A percentile compares a stretch with the other conserved stretches of the same genome.
Conservation (phyloP, 2,113 vertebrate species). For the Ochotona princeps region DNA sequence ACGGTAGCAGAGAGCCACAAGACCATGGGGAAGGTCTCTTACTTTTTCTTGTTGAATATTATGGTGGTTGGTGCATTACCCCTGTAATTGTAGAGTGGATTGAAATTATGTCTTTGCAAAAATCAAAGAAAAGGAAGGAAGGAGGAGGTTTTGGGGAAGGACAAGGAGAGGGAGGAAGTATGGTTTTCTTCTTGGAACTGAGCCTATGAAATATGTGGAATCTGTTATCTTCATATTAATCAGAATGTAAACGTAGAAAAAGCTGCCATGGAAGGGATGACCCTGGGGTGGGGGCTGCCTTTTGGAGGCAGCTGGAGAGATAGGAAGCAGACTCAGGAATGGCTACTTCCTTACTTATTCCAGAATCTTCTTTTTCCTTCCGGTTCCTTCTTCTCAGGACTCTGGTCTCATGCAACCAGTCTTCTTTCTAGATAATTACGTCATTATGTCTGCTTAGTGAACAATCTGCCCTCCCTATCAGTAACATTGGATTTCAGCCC, state of each 20-base stretch:
- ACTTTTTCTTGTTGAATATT: no score
- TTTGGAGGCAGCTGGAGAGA: not conserved
- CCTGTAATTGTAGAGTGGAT: no score
- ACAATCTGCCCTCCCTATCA: not conserved
- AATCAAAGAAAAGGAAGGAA: no score
- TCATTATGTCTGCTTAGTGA: constrained; percentile 2
- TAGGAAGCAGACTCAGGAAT: not conserved
- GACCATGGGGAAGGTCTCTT: no score
- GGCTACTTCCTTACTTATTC: not conserved
- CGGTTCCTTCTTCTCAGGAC: not conserved
- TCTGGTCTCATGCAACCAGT: not conserved
- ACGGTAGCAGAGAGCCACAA: not conserved
- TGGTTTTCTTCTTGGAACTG: no score
- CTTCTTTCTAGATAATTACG: constrained; percentile 24
- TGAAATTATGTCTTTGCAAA: no score
- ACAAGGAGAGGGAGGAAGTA: no score
- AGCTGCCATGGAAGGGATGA: not conserved
- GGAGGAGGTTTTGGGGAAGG: no score
- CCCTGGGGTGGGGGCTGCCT: not conserved
- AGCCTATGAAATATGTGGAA: no score
- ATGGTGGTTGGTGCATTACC: no score
- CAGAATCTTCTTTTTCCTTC: not conserved
- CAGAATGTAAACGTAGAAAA: not conserved
- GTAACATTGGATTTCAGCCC: not conserved
- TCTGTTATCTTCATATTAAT: no score